phyloP scores from a whole-genome alignment of 2,888 invertebrate genomes.

The Drosophila anomelani region DNA sequence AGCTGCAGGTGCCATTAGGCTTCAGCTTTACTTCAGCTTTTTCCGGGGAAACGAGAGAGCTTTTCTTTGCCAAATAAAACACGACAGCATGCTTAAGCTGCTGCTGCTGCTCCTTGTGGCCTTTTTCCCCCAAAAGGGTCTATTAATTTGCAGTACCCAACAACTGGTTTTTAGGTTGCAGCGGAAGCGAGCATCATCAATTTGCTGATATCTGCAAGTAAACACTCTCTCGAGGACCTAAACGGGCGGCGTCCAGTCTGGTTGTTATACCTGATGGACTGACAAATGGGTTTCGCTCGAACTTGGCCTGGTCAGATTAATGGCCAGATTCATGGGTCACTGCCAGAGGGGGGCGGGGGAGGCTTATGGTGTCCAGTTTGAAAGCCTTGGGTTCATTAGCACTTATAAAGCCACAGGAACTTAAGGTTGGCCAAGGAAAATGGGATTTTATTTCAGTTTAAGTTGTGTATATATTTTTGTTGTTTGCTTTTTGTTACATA shows the following conservation, averaged over 20 bases:
- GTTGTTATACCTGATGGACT: slow-evolving; percentile 25
- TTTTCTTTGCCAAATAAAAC: slow-evolving; percentile 42
- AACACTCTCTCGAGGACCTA: slow-evolving; percentile 26
- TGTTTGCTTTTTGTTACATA: not conserved
- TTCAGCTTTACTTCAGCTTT: slow-evolving; percentile 38
- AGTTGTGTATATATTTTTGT: not conserved
- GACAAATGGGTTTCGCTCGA: slow-evolving; percentile 25
- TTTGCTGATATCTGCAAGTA: slow-evolving; percentile 57
- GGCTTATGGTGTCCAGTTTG: not conserved
- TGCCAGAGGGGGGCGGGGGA: not conserved
- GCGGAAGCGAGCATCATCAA: slow-evolving; percentile 57
- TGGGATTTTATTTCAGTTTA: not conserved
- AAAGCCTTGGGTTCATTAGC: not conserved
- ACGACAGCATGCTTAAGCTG: slow-evolving; percentile 50
- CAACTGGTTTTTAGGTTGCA: slow-evolving; percentile 42
- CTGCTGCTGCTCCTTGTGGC: no score
- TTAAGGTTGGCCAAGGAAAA: not conserved
- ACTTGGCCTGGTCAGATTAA: slow-evolving; percentile 60
- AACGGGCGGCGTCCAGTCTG: not conserved
- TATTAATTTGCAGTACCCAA: slow-evolving; percentile 63
- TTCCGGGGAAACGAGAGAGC: slow-evolving; percentile 25
- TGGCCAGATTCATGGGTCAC: slow-evolving; percentile 32
- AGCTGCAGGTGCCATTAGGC: slow-evolving; percentile 59
- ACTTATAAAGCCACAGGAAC: not conserved
- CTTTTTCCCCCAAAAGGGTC: slow-evolving; percentile 21